Conservation (phyloP, 2,113 vertebrate genomes). For the Cavia aperea region DNA sequence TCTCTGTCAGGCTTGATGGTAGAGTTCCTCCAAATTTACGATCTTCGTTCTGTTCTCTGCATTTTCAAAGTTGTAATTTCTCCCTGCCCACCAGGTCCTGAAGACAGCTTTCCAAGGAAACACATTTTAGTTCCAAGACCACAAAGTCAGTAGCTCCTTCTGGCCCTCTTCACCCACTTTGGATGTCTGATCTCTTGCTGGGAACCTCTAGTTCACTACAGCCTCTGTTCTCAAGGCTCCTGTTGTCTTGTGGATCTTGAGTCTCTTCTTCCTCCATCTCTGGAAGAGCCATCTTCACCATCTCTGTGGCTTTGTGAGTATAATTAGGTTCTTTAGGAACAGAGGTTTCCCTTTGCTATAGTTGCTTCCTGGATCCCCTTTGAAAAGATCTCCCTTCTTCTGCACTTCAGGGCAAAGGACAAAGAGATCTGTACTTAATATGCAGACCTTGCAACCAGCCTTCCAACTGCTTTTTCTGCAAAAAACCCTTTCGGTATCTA, state of each 20-base stretch:
- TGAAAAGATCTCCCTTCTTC: slow-evolving; percentile 42
- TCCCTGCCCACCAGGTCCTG: not conserved
- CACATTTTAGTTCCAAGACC: not conserved
- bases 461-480: slow-evolving; percentile 25
- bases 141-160: not conserved
- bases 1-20: not conserved
- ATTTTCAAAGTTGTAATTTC: not conserved
- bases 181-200: not conserved
- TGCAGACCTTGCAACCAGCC: slow-evolving; percentile 30
- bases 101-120: not conserved
- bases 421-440: slow-evolving; percentile 56
- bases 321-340: slow-evolving; percentile 18
- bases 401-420: slow-evolving; percentile 29
- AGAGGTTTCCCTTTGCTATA: slow-evolving; percentile 32
- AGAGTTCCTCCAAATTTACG: not conserved
- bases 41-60: not conserved
- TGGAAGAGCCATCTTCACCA: not conserved
- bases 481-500: slow-evolving; percentile 25
- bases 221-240: not conserved
- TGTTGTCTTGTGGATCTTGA: not conserved
- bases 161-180: not conserved
- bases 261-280: not conserved
- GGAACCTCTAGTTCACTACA: not conserved
- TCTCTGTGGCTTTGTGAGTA: not conserved
- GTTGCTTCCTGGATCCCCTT: slow-evolving; percentile 17